Conservation (phyloP, 2,888 invertebrate genomes). For the Himalopsyche japonica region DNA sequence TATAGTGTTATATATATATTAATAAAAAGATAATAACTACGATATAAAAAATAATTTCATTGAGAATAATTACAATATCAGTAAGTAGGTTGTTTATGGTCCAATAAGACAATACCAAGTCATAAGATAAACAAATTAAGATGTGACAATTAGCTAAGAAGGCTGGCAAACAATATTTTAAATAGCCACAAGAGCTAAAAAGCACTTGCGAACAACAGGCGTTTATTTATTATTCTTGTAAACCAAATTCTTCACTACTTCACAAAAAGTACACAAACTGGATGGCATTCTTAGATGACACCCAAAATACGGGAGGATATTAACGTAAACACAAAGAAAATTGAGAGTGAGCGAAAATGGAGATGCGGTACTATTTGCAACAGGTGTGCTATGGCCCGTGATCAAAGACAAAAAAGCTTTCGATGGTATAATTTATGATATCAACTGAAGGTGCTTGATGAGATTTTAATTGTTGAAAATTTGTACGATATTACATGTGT, state of each 20-base stretch:
- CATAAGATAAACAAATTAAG: too few species aligned
- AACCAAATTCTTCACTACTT: neutral
- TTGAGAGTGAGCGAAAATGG: neutral
- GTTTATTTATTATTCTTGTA: neutral
- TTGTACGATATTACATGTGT: too few species aligned
- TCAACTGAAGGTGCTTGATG: too few species aligned
- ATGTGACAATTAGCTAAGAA: neutral
- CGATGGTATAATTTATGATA: too few species aligned
- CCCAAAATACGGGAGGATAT: neutral
- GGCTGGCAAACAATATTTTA: neutral
- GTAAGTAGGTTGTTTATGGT: too few species aligned
- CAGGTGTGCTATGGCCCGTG: neutral
- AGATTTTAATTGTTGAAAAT: too few species aligned
- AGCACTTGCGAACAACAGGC: neutral
- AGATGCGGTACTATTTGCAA: neutral
- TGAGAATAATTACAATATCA: too few species aligned
- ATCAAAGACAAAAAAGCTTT: too few species aligned
- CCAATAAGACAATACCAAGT: too few species aligned
- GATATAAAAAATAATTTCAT: too few species aligned
- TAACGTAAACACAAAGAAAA: conserved; percentile 3
- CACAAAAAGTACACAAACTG: neutral
- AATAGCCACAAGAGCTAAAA: neutral
- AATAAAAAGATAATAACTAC: too few species aligned
- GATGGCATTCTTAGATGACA: neutral
- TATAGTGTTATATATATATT: too few species aligned